Conservation (phyloP, 1,140 invertebrate genomes). For the Teleopsis dalmanni region DNA sequence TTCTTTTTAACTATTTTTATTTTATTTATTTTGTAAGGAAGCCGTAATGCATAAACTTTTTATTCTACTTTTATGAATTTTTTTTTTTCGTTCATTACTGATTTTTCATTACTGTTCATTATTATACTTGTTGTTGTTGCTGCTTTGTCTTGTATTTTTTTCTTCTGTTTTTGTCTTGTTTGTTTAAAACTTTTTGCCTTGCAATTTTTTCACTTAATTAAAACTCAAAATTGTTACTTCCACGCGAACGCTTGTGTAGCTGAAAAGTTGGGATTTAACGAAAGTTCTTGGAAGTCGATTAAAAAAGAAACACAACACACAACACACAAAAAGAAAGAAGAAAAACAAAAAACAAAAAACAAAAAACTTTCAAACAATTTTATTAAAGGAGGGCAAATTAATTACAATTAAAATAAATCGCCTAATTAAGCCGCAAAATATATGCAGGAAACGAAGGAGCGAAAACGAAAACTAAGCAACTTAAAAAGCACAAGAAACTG, state of each 20-base stretch:
- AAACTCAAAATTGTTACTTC: constrained; percentile 15
- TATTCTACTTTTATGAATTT: too few relatives aligned
- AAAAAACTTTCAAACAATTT: not conserved
- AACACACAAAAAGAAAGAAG: not conserved
- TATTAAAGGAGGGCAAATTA: constrained; percentile 21
- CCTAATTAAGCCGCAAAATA: constrained; percentile 31
- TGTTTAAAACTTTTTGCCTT: not conserved
- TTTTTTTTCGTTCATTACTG: not conserved
- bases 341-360: constrained; percentile 1
- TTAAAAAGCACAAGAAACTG: constrained; percentile 4
- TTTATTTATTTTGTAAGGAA: too few relatives aligned
- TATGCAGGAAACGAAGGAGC: not conserved
- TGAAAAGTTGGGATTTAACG: not conserved
- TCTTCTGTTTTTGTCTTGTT: not conserved
- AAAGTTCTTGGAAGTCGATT: not conserved
- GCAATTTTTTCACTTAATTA: constrained; percentile 18
- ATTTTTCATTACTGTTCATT: not conserved
- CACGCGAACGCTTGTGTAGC: constrained; percentile 6
- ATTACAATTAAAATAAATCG: constrained; percentile 44
- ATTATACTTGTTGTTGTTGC: constrained; percentile 1
- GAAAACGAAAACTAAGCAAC: constrained; percentile 6
- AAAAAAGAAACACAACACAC: not conserved
- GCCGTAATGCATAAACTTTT: too few relatives aligned
- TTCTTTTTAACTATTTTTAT: too few relatives aligned
- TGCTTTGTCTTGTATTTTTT: not conserved